phyloP scores from a whole-genome alignment of 1,140 invertebrate species.

The Drosophila gunungcola region DNA sequence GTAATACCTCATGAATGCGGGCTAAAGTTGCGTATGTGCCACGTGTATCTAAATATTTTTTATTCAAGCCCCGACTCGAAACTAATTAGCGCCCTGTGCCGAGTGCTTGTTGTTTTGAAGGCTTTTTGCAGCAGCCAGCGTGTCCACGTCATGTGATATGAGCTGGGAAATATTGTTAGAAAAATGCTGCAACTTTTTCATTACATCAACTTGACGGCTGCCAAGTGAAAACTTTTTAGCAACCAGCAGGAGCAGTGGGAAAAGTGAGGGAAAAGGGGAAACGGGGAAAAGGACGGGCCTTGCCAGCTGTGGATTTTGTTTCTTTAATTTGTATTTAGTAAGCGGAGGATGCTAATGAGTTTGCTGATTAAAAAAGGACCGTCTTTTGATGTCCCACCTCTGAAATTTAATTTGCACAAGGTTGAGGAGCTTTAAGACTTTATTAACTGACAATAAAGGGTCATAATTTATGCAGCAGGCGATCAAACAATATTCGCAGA shows the following conservation, averaged over 20 bases:
- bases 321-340: constrained; percentile 65
- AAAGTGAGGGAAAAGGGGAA: not conserved
- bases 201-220: constrained; percentile 76
- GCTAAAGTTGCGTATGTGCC: constrained; percentile 62
- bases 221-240: constrained; percentile 54
- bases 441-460: not conserved
- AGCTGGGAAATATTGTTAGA: constrained; percentile 67
- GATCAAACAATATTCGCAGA: constrained; percentile 4
- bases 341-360: constrained; percentile 66
- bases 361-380: constrained; percentile 61
- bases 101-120: constrained; percentile 38
- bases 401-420: not conserved
- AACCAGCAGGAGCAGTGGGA: constrained; percentile 27
- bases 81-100: constrained; percentile 66
- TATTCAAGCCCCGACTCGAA: constrained; percentile 43
- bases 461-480: not conserved
- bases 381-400: constrained; percentile 29
- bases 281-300: not conserved
- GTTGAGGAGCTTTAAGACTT: not conserved
- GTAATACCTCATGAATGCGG: constrained; percentile 47
- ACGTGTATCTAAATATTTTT: constrained; percentile 29
- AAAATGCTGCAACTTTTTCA: constrained; percentile 72
- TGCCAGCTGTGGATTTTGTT: constrained; percentile 29
- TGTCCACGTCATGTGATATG: constrained; percentile 68
- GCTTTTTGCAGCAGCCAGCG: constrained; percentile 17